Conservation (phyloP, 2,113 vertebrate genomes). For the Heloderma charlesbogerti region DNA sequence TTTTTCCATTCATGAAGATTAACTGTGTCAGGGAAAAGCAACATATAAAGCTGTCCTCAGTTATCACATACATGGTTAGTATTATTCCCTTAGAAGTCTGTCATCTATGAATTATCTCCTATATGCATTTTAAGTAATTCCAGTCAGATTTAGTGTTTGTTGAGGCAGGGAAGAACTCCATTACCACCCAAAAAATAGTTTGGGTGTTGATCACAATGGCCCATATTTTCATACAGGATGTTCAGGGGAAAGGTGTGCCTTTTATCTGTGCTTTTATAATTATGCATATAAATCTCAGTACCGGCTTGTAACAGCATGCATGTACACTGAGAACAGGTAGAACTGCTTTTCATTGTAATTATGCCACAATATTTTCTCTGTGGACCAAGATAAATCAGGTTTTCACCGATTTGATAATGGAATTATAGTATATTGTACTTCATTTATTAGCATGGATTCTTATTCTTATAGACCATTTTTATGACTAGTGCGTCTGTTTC, state of each 20-base stretch:
- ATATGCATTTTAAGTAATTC: neutral
- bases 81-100: neutral
- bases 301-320: neutral
- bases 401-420: neutral
- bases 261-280: conserved; percentile 2
- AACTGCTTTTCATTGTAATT: neutral
- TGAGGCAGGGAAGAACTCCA: neutral
- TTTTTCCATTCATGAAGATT: neutral
- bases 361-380: neutral
- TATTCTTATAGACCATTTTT: neutral
- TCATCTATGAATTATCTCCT: neutral
- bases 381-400: neutral
- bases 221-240: neutral
- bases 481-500: neutral
- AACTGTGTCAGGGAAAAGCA: neutral
- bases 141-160: neutral
- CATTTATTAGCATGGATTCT: neutral
- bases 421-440: neutral
- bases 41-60: neutral
- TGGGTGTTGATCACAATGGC: neutral
- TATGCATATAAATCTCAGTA: neutral
- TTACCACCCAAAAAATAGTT: neutral
- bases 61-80: neutral
- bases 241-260: neutral
- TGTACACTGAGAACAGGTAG: neutral